phyloP scores from a whole-genome alignment of 2,888 invertebrate genomes.

The Hoplodrina ambigua region DNA sequence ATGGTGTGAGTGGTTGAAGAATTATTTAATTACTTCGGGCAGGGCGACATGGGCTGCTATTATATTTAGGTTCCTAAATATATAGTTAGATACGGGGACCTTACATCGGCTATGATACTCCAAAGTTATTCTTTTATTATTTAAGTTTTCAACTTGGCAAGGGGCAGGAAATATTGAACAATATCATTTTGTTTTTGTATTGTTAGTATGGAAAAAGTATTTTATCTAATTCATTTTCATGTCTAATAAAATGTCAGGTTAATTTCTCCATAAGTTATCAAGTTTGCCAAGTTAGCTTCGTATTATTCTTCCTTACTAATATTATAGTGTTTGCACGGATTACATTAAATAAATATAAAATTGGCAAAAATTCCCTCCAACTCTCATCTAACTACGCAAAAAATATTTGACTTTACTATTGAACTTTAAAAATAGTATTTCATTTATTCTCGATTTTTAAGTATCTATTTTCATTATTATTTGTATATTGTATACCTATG shows the following conservation, averaged over 20 bases:
- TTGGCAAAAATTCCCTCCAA: background rate
- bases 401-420: background rate
- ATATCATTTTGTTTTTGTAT: background rate
- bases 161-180: background rate
- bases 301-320: slow-evolving; percentile 20
- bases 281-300: slow-evolving; percentile 28
- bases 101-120: slow-evolving; percentile 85
- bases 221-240: background rate
- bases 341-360: background rate
- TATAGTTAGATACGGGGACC: slow-evolving; percentile 79
- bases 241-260: background rate
- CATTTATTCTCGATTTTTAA: background rate
- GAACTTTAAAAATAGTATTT: too few relatives aligned
- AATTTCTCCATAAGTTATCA: background rate
- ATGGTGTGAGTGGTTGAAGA: slow-evolving; percentile 23
- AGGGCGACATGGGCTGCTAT: slow-evolving; percentile 65
- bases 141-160: slow-evolving; percentile 54
- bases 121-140: slow-evolving; percentile 75
- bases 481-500: background rate
- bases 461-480: background rate
- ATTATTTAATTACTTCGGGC: slow-evolving; percentile 25
- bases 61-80: slow-evolving; percentile 84
- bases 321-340: background rate
- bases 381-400: background rate
- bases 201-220: background rate